Percentiles rank a stretch among this genome's conserved stretches.
These are phyloP conservation scores for Camelus dromedarius DNA, from an alignment of 2,113 vertebrate species.

Conservation along the genomic window DNA sequence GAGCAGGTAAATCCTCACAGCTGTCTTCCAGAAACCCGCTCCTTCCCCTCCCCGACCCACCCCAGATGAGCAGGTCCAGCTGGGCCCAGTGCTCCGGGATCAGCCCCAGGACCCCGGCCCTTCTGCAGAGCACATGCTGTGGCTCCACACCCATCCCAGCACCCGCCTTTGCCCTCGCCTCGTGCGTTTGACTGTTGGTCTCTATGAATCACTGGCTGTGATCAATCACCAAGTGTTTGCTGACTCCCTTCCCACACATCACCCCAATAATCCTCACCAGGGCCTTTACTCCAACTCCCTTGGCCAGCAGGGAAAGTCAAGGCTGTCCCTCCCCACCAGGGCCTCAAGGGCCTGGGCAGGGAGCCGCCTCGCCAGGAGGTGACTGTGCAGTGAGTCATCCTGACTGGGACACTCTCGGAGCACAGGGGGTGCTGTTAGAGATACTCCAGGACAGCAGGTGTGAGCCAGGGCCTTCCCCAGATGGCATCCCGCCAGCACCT, in stretches of 20 bases:
- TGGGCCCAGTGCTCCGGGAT: fast-evolving
- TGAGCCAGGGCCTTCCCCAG: not conserved
- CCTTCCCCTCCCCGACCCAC: fast-evolving
- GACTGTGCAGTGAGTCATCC: fast-evolving
- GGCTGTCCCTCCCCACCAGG: not conserved
- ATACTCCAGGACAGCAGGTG: not conserved
- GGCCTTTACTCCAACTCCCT: not conserved
- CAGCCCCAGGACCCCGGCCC: fast-evolving
- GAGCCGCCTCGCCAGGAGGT: fast-evolving
- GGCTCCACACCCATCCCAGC: fast-evolving
- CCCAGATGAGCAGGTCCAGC: fast-evolving
- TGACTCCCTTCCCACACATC: not conserved
- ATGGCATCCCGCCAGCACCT: fast-evolving
- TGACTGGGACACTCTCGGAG: not conserved
- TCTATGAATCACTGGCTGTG: not conserved
- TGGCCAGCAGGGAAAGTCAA: fast-evolving
- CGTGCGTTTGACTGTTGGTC: not conserved
- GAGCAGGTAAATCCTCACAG: fast-evolving
- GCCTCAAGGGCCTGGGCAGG: not conserved
- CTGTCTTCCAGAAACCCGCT: fast-evolving
- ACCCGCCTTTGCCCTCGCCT: not conserved
- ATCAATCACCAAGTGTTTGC: not conserved
- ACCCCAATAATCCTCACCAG: not conserved
- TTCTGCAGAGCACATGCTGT: too few relatives aligned
- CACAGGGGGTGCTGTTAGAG: fast-evolving